Evolutionary conservation across 1,140 invertebrate genomes (phyloP).

Genomic region (Aradophagus sp.): DNA sequence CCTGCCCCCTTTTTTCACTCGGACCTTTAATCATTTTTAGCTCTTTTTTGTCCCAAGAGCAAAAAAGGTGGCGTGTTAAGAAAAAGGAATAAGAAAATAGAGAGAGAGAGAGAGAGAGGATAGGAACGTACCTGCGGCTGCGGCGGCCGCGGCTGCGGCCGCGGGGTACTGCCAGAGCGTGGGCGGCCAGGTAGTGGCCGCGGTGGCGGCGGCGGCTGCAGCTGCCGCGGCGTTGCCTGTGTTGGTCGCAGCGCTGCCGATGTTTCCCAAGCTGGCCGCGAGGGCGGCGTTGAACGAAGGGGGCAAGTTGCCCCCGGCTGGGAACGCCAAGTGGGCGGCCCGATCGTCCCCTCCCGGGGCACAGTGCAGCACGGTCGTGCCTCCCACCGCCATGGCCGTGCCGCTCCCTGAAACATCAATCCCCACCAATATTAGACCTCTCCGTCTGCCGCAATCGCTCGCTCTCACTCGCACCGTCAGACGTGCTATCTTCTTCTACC

Average conservation of each 20-base stretch:
- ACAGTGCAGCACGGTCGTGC: constrained; percentile 68
- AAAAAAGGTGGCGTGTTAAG: too few relatives aligned
- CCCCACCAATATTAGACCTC: constrained; percentile 61
- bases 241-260: constrained; percentile 73
- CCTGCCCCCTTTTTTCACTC: too few relatives aligned
- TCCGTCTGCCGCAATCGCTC: background rate
- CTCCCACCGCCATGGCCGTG: constrained; percentile 77
- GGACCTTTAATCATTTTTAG: too few relatives aligned
- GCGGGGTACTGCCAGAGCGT: constrained; percentile 84
- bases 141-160: constrained; percentile 66
- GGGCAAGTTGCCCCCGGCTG: constrained; percentile 69
- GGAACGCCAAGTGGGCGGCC: constrained; percentile 74
- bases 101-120: background rate
- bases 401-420: constrained; percentile 70
- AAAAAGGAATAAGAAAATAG: background rate
- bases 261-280: constrained; percentile 74
- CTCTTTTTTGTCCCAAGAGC: too few relatives aligned
- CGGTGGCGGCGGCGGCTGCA: constrained; percentile 70
- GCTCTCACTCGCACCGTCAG: background rate
- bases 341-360: constrained; percentile 71
- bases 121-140: constrained; percentile 26
- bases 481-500: background rate
- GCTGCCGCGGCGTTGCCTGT: constrained; percentile 67
- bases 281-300: constrained; percentile 72
- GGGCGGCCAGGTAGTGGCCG: constrained; percentile 72